phyloP scores from a whole-genome alignment of 2,797 vertebrate genomes.

The Galagoides demidoff region DNA sequence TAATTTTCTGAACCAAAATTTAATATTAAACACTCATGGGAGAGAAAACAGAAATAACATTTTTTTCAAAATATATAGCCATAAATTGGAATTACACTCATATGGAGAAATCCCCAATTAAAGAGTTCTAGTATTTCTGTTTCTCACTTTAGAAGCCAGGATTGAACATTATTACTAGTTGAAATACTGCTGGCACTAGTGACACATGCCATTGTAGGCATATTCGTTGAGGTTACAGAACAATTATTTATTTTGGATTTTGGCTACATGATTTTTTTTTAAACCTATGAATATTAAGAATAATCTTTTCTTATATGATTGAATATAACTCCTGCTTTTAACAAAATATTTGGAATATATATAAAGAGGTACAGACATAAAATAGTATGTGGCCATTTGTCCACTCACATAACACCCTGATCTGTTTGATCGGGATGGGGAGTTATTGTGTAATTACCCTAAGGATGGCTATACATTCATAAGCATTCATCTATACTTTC shows the following conservation, averaged over 20 bases:
- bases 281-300: not conserved
- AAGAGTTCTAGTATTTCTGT: not conserved
- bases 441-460: not conserved
- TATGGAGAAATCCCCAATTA: not conserved
- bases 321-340: constrained; percentile 47
- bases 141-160: not conserved
- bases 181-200: not conserved
- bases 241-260: not conserved
- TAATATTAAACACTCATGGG: not conserved
- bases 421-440: not conserved
- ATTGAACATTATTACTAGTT: not conserved
- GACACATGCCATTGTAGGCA: not conserved
- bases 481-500: not conserved
- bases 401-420: not conserved
- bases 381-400: not conserved
- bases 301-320: not conserved
- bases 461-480: not conserved
- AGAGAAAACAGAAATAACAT: constrained; percentile 23
- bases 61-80: not conserved
- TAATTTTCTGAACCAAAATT: not conserved
- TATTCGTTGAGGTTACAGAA: not conserved
- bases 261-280: not conserved
- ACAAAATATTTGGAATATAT: constrained; percentile 32
- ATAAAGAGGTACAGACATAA: not conserved
- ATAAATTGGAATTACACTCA: not conserved